Conservation (phyloP, 2,797 vertebrate species). For the Coregonus sp. region DNA sequence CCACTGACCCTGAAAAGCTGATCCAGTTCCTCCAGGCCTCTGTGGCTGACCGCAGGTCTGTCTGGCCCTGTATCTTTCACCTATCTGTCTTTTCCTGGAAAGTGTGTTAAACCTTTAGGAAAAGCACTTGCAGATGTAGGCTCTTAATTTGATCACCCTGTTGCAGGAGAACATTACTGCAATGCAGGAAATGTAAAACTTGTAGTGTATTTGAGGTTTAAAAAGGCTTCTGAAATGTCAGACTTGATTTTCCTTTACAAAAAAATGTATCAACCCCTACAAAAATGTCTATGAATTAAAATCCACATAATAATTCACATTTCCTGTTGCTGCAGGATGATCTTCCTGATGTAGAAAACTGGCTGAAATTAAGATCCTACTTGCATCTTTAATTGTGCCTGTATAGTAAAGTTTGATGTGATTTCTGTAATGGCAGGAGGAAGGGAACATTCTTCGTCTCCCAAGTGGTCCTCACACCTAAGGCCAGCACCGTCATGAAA, state of each 20-base stretch:
- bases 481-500: slow-evolving; percentile 97
- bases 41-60: slow-evolving; percentile 86
- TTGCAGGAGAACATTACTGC: no score
- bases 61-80: neutral
- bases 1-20: slow-evolving; percentile 95
- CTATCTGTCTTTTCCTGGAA: neutral
- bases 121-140: neutral
- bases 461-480: slow-evolving; percentile 96
- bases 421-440: slow-evolving; percentile 79
- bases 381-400: neutral
- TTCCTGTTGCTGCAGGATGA: no score
- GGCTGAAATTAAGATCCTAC: no score
- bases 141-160: no score
- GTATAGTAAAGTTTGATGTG: neutral
- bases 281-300: no score
- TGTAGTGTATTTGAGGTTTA: no score
- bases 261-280: no score
- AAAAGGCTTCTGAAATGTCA: no score
- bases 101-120: neutral
- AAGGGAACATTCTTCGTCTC: slow-evolving; percentile 98
- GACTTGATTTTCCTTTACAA: no score
- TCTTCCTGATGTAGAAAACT: no score
- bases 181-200: no score
- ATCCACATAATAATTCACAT: no score
- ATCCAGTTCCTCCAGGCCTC: slow-evolving; percentile 95